phyloP scores from a whole-genome alignment of 2,113 vertebrate species.

The Lagopus leucura region DNA sequence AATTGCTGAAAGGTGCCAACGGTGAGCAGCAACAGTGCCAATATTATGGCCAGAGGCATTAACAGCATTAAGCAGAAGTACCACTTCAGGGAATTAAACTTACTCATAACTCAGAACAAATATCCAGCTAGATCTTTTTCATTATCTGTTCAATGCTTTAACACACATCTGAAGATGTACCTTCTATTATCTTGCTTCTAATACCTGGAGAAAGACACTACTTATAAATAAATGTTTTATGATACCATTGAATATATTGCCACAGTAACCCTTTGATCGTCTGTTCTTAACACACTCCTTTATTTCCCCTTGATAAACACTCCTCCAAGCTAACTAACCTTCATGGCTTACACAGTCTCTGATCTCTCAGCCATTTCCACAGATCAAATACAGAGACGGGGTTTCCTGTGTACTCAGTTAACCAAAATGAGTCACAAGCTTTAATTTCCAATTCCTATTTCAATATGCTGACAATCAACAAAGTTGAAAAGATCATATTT shows the following conservation, averaged over 20 bases:
- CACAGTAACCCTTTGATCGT: constrained; percentile 53
- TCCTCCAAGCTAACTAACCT: constrained; percentile 50
- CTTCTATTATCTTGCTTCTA: neutral
- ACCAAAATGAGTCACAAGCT: neutral
- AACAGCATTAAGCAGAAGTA: constrained; percentile 9
- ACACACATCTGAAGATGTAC: neutral
- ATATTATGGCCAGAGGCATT: neutral
- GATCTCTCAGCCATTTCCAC: constrained; percentile 67
- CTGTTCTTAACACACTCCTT: constrained; percentile 26
- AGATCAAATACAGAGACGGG: constrained; percentile 50
- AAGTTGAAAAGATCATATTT: neutral
- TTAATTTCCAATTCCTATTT: constrained; percentile 60
- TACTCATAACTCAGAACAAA: neutral
- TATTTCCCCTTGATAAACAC: constrained; percentile 36
- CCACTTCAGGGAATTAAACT: neutral
- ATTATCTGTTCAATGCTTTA: neutral
- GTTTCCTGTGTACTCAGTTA: constrained; percentile 42
- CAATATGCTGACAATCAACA: constrained; percentile 1
- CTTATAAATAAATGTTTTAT: constrained; percentile 22
- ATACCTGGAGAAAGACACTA: neutral
- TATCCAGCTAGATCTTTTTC: neutral
- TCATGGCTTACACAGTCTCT: constrained; percentile 48
- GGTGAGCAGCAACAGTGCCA: neutral
- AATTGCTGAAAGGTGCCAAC: neutral
- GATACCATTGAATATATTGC: neutral